Evolutionary conservation across 2,797 vertebrate genomes (phyloP), one percentile per base, ranked within the genome.

Genomic region (Danio choprae): DNA sequence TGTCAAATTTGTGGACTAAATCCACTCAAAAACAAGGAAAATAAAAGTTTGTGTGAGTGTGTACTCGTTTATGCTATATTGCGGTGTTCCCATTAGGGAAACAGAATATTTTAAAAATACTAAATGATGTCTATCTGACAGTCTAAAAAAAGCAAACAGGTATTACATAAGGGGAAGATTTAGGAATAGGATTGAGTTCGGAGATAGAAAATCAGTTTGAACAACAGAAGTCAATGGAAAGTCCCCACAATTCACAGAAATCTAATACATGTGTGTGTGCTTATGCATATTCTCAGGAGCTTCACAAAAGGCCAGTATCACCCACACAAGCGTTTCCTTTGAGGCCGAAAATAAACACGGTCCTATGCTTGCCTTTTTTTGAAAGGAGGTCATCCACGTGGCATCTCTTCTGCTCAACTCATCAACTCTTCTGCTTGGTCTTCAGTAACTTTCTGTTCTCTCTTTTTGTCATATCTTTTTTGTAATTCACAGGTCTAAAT

Each of bases 311-410:
- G 46, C 56, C 46, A 43, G 9, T 16, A 55, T 74, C 55, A 44
- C 46, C 60, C 58, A 78, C 55, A 68, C 55, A 50, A 69, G 55
- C 12, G 29, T 69, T 78, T 59, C 53, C 76, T 69, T 44, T 69
- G n/a, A 77, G 16, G 59, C 36, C 20, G 2, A 63, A 36, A 71
- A 79, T 62, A 79, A 79, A 63, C 67, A 68, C 75, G 71, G 36
- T 41, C 12, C 65, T 40, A 15, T 59, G 40, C 43, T 7, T 67
- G 36, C 53, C 50, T 40, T 36, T 44, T 59, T 7, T 18, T 40
- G 41, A 70, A 79, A 77, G n/a, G 4, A 77, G 73, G 72, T 78
- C 65, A 81, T 76, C 6, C 65, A 46, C 46, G 36, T 43, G 41
- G 20, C 55, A 65, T 74, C 71, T 50, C 46, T 62, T 44, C 46